Base-by-base conservation (phyloP, 2,888 invertebrate genomes). In the Troides oblongomaculatus region DNA sequence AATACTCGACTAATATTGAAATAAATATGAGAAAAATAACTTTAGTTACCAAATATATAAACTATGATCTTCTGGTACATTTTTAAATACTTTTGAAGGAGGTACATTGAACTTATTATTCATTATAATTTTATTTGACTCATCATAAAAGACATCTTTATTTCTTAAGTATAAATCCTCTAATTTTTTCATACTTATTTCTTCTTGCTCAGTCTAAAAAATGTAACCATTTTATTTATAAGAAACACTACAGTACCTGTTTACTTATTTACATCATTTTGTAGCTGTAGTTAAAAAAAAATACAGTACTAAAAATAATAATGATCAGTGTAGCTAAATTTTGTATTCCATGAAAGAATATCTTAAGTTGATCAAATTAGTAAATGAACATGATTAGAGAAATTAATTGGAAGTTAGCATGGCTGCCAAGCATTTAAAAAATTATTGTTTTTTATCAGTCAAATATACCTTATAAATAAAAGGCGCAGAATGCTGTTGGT, bases 131-230 rank as follows among this genome's bases (percentile, higher is more conserved):
- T 93, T 94, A 61, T 93, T 89, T 70, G 95, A 94, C 80, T 96
- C 95, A 78, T 88, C 90, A 77, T 94, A 89, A 81, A 97, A 95
- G 74, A 94, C 83, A 63, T 93, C 80, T 80, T 90, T 88, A 81
- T 96, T 93, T 76, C 86, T 90, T 56, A 83, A 76, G 79, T 96
- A 96, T 60, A 95, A 85, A 53, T 93, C 80, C 76, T 90, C 89
- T 57, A 97, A 81, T 69, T 89, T 87, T 62, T 90, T 83, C 64
- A 95, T 83, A 74, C 89, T 87, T 43, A 96, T 90, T 72, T 87
- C 80, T 76, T 89, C 83, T 80, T 94, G 94, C 64, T 94, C 89
- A 77, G 94, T 94, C 94, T 96, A 80, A 69, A 90, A 83, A 60
- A 63, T 71, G 68, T 43, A 8, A 3, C 8, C 0, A 8, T 17